Evolutionary conservation across 1,140 invertebrate species (phyloP), one percentile per base, ranked within the genome.

Genomic region (Zaprionus ornatus): DNA sequence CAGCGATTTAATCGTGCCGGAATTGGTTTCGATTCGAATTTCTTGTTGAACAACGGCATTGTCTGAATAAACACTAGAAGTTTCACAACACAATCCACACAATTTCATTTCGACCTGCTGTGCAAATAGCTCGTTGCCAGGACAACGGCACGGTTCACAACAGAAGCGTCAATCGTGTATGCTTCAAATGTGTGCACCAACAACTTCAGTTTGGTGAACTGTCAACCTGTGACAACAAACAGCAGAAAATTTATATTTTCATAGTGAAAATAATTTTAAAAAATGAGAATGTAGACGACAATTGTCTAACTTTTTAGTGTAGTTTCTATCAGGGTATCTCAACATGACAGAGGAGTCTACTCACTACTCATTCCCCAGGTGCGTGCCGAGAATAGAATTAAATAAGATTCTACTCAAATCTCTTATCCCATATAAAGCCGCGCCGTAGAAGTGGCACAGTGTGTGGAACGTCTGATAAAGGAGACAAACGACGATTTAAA

Each of bases 41-140:
- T 92, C 64, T 91, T 92, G 70, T 90, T 90, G 52, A 92, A 92
- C 40, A 92, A 56, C 52, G 91, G 91, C 91, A 92, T 92, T 27
- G 25, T 29, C 60, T 52, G 9, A 21, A 10, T 15, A 9, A 32
- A 65, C 50, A 23, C 19, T 5, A 29, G 7, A 2, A 56, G 68
- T 63, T 71, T 17, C 3, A 45, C 27, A 80, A 35, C 23, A 45
- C 13, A 19, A 32, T 32, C 9, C 3, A 40, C 23, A 72, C 32
- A 68, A 45, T n/a, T 45, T n/a, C 9, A 32, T 17, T 21, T 64
- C 71, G 57, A 77, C 70, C 60, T 32, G 29, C 29, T 32, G 29
- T 27, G 6, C 25, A 62, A n/a, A 1, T 15, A 29, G 23, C 40
- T 6, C 59, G 87, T 87, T 91, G 74, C 80, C 80, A 80, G 27